Evolutionary conservation across 2,113 vertebrate species (phyloP), one percentile per base, ranked within the genome.

Genomic region (Psilopsiagon aurifrons): DNA sequence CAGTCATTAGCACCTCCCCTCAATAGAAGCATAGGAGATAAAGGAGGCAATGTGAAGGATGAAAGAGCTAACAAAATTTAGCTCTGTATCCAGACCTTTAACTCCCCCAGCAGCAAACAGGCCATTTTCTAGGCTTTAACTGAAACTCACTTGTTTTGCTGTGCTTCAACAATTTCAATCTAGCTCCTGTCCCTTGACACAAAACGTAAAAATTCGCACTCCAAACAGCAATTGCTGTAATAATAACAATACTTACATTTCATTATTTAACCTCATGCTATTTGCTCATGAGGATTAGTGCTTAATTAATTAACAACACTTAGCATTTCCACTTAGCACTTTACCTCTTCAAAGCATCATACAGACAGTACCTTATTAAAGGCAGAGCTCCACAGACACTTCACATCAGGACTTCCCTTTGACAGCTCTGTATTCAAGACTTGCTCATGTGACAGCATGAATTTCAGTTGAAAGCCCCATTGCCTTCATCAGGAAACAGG

Each of bases 231-330:
- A 96, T 94, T 96, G 81, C 92, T 74, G 74, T 82, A 95, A 92
- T 85, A 97, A 96, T 89, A 94, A 96, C 92, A 94, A 93, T 96
- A 94, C 94, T 96, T 97, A 95, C 9, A 91, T 94, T 94, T 92
- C 96, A 94, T 96, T 96, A 96, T 95, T 92, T 96, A 97, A 94
- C 94, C 91, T 96, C 95, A 94, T 91, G 94, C 77, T 94, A 94
- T 96, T 96, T 6, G 35, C 94, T 91, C 91, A 91, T 83, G 94
- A 97, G 70, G 68, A 92, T 95, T 94, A 95, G 82, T 59, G 88
- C 88, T 94, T 94, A 95, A 97, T 97, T 96, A 97, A 95, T 95
- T 96, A 97, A 66, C 81, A 94, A 94, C 95, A 97, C 95, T 95
- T 94, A 95, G 92, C 70, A 79, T 92, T 97, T 94, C 94, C 94